Evolutionary conservation across 2,888 invertebrate genomes (phyloP).

Genomic region (Linyphia triangularis): DNA sequence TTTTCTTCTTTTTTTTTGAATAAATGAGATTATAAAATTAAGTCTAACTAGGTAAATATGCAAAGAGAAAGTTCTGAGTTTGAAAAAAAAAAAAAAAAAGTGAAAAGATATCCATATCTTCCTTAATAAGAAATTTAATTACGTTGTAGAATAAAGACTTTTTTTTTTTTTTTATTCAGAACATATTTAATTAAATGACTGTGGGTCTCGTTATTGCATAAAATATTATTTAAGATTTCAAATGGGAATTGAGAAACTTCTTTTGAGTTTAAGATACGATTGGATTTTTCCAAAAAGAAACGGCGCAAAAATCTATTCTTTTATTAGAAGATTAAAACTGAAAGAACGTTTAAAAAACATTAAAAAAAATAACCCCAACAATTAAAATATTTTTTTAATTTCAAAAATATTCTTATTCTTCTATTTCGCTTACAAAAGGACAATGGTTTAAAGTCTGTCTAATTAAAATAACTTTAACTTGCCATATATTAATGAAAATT

Average conservation of each 20-base stretch:
- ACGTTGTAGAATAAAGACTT: not conserved
- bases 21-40: not conserved
- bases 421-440: too few relatives aligned
- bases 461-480: too few relatives aligned
- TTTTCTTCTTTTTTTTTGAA: not conserved
- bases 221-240: slow-evolving; percentile 21
- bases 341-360: too few relatives aligned
- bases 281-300: not conserved
- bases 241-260: not conserved
- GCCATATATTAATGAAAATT: too few relatives aligned
- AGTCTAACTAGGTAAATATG: not conserved
- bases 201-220: slow-evolving; percentile 17
- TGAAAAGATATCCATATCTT: not conserved
- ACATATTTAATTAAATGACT: slow-evolving; percentile 24
- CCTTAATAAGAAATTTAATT: not conserved
- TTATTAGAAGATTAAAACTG: too few relatives aligned
- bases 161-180: not conserved
- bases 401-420: not conserved
- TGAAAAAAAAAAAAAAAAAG: not conserved
- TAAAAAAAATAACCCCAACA: too few relatives aligned
- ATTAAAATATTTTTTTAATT: not conserved
- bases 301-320: too few relatives aligned
- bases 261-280: not conserved
- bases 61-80: too few relatives aligned
- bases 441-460: too few relatives aligned